These are phyloP conservation scores for Lepus timidus DNA, from an alignment of 2,113 vertebrate genomes.

Conservation along the genomic window DNA sequence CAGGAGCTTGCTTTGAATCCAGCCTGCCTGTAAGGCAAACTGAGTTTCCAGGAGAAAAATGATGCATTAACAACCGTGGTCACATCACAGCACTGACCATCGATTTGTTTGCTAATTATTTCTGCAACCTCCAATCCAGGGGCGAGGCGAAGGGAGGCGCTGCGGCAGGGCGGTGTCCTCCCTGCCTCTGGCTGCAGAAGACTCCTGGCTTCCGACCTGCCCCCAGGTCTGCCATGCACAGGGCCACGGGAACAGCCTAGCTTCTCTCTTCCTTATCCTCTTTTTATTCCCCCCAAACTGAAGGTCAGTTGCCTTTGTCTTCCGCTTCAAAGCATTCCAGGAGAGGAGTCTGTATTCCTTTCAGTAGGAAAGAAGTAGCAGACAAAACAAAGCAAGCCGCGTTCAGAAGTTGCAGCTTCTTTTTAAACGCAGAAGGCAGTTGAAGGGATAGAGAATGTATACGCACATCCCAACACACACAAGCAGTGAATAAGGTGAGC, in stretches of 20 bases:
- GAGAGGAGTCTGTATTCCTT: conserved; percentile 69
- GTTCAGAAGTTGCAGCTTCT: conserved; percentile 51
- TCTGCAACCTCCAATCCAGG: neutral
- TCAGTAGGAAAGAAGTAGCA: neutral
- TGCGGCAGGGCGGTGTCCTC: neutral
- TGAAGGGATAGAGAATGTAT: neutral
- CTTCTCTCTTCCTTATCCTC: neutral
- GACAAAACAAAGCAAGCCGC: conserved; percentile 47
- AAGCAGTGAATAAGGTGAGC: neutral
- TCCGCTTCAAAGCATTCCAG: conserved; percentile 79
- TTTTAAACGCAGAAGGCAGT: conserved; percentile 55
- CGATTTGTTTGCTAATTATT: conserved; percentile 65
- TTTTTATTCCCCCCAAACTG: neutral
- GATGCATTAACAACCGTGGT: neutral
- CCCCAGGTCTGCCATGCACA: neutral
- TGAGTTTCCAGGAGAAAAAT: conserved; percentile 59
- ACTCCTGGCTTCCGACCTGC: neutral
- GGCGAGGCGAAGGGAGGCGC: neutral
- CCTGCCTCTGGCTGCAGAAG: neutral
- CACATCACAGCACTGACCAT: conserved; percentile 10
- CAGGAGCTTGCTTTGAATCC: neutral
- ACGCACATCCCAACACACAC: neutral
- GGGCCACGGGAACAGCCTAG: neutral
- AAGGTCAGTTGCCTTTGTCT: conserved; percentile 85
- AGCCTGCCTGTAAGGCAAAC: neutral